These are phyloP conservation scores for Glossosoma conforme DNA, from an alignment of 1,140 invertebrate genomes.

Conservation along the genomic window DNA sequence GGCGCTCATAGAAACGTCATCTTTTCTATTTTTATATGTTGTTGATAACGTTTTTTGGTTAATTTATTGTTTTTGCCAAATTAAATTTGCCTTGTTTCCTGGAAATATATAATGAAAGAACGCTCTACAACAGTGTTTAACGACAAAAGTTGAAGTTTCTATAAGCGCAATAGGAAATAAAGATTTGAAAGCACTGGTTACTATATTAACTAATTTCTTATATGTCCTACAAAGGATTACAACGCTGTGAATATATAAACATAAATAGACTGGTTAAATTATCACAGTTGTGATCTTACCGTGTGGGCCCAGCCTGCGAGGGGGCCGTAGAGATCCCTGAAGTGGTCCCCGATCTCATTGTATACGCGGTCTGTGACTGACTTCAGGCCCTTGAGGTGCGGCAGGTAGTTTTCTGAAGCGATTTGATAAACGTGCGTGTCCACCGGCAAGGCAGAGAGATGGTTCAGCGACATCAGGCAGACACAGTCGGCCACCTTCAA, in stretches of 20 bases:
- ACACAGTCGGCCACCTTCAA: constrained; percentile 94
- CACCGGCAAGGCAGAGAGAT: constrained; percentile 85
- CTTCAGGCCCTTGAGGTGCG: constrained; percentile 71
- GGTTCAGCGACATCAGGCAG: constrained; percentile 92
- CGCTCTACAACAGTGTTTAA: too few species aligned
- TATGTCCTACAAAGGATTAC: neutral
- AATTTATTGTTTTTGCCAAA: too few species aligned
- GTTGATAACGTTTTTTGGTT: too few species aligned
- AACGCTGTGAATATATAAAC: neutral
- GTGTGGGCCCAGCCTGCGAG: constrained; percentile 95
- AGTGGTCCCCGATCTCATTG: constrained; percentile 77
- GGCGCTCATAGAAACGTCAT: too few species aligned
- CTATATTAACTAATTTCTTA: neutral
- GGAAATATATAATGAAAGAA: too few species aligned
- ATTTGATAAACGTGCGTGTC: constrained; percentile 97
- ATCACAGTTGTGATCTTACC: too few species aligned
- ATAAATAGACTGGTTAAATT: neutral
- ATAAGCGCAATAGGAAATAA: neutral
- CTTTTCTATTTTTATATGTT: too few species aligned
- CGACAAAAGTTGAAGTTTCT: neutral
- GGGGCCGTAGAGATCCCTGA: constrained; percentile 76
- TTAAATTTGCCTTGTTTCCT: too few species aligned
- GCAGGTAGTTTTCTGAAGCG: constrained; percentile 74
- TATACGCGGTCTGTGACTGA: constrained; percentile 80
- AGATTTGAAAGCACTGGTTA: neutral